Conservation (phyloP, 2,113 vertebrate species). For the Clupea harengus region DNA sequence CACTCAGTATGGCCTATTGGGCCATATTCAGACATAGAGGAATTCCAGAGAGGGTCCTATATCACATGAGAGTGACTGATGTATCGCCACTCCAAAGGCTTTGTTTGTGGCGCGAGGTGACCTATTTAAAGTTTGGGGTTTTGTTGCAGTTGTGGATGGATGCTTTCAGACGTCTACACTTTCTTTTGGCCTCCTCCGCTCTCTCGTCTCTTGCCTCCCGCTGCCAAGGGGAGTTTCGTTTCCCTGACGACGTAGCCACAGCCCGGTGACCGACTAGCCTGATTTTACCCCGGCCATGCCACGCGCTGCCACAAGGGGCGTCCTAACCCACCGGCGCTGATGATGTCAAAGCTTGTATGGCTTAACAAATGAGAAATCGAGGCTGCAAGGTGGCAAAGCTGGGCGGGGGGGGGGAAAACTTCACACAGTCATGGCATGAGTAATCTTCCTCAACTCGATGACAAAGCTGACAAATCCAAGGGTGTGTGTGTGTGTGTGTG, state of each 20-base stretch:
- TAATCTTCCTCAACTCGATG: neutral
- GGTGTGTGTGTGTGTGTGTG: constrained; percentile 23
- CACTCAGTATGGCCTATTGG: neutral
- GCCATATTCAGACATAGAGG: neutral
- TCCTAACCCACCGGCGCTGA: neutral
- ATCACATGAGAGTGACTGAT: neutral
- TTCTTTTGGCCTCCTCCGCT: neutral
- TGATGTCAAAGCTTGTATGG: neutral
- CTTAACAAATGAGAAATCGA: neutral
- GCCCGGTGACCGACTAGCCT: constrained; percentile 15
- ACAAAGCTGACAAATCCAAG: constrained; percentile 24
- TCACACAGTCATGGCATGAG: neutral
- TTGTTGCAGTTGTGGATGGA: neutral
- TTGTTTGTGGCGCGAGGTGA: neutral
- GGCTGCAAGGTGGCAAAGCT: neutral
- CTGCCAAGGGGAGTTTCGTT: neutral
- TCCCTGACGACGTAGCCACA: neutral
- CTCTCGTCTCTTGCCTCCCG: neutral
- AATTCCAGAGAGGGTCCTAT: neutral
- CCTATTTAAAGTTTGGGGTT: neutral
- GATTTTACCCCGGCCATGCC: neutral
- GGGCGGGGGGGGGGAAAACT: neutral
- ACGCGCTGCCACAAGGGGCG: neutral
- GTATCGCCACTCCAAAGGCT: neutral
- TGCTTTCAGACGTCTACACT: neutral